Percentiles rank a stretch among this genome's conserved stretches.
phyloP scores from a whole-genome alignment of 2,797 vertebrate genomes.

The Sus cebifrons region DNA sequence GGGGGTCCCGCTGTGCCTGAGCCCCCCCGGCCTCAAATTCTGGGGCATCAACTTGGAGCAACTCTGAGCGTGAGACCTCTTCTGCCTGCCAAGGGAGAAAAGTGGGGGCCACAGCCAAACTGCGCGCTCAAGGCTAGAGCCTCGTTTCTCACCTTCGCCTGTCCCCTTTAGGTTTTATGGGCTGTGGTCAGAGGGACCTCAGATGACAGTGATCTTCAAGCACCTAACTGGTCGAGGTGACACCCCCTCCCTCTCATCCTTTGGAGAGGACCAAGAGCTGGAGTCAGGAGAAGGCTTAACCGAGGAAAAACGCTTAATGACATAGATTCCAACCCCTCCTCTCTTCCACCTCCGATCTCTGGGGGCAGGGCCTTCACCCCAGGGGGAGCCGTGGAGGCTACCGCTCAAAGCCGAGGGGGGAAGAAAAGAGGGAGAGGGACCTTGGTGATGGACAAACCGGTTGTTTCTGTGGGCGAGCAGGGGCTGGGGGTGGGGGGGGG shows the following conservation, averaged over 20 bases:
- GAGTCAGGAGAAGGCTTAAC: constrained; percentile 19
- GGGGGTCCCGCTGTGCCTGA: constrained; percentile 91
- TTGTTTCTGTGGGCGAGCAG: constrained; percentile 75
- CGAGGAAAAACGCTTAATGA: constrained; percentile 18
- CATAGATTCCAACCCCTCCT: constrained; percentile 55
- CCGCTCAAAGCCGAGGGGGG: neutral
- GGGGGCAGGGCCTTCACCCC: constrained; percentile 68
- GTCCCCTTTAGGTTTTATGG: constrained; percentile 1
- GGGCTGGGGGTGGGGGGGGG: constrained; percentile 47
- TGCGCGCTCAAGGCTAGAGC: neutral
- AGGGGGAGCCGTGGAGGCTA: constrained; percentile 60
- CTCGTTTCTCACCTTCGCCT: constrained; percentile 25
- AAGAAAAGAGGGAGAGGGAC: constrained; percentile 31
- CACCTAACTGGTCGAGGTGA: constrained; percentile 63
- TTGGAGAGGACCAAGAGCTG: neutral
- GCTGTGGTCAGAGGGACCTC: constrained; percentile 32
- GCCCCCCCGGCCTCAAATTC: constrained; percentile 91
- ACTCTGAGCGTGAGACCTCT: constrained; percentile 73
- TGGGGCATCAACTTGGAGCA: constrained; percentile 87
- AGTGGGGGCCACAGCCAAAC: neutral
- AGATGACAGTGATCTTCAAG: constrained; percentile 75
- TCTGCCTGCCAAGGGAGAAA: neutral
- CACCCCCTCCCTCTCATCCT: constrained; percentile 7
- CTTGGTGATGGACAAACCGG: constrained; percentile 82
- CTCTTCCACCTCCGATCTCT: constrained; percentile 33